Evolutionary conservation across 1,140 invertebrate species (phyloP).

Genomic region (Calliopsis andreniformis): DNA sequence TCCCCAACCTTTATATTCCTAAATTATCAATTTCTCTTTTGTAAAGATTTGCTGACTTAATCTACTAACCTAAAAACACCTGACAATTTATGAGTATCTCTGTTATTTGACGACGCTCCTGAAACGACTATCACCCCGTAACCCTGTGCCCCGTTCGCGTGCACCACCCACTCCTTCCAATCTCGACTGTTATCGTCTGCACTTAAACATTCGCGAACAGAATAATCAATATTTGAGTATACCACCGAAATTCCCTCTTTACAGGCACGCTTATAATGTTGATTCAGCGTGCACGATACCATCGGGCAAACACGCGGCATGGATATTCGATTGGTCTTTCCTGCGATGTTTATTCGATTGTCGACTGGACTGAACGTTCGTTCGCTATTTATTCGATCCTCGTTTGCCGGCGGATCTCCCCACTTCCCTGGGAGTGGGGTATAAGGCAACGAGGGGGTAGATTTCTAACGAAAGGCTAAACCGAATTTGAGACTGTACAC

Average conservation of each 20-base stretch:
- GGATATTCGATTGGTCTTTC: conserved; percentile 43
- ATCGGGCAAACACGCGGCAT: conserved; percentile 4
- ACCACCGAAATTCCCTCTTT: conserved; percentile 21
- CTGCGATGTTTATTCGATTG: conserved; percentile 26
- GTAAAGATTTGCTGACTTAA: too few species aligned
- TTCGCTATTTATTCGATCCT: too few species aligned
- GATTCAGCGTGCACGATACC: conserved; percentile 29
- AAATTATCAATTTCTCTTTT: too few species aligned
- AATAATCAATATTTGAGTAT: conserved; percentile 46
- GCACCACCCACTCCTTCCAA: too few species aligned
- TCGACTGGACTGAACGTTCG: not conserved
- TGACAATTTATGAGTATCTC: too few species aligned
- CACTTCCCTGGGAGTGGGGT: too few species aligned
- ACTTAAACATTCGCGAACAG: conserved; percentile 17
- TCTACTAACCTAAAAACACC: too few species aligned
- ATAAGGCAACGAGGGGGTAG: too few species aligned
- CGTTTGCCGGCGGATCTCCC: not conserved
- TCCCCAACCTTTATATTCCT: too few species aligned
- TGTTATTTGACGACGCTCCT: not conserved
- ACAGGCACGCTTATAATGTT: conserved; percentile 39
- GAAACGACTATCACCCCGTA: conserved; percentile 1
- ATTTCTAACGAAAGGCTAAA: too few species aligned
- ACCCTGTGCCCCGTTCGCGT: not conserved
- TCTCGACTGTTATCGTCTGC: conserved; percentile 38
- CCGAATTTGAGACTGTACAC: too few species aligned